Evolutionary conservation across 37 sponge, comb jelly and placozoan species (phyloP), one percentile per base, ranked within the genome.

Genomic region (Bolinopsis microptera): DNA sequence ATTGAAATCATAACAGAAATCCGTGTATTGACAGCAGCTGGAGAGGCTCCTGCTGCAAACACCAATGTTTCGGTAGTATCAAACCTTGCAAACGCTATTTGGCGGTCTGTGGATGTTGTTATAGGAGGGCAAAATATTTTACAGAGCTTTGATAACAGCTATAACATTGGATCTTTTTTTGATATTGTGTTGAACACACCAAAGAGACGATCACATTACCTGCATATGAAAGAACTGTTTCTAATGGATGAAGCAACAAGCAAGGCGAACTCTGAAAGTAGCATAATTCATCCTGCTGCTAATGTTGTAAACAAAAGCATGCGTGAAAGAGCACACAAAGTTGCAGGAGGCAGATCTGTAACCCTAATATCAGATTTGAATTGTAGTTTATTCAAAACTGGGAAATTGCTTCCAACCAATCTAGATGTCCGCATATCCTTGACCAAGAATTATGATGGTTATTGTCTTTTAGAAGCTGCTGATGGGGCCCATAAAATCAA

Each of bases 1-100:
- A 35, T 80, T 32, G 82, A 80, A 35, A 35, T 80, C 34, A 36
- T 80, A 36, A 80, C 82, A 2, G 37, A 80, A 80, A 32, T 80
- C 32, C 16, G 37, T 9, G 82, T 80, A 1, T 37, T 80, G 1
- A 80, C 82, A 34, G 38, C 36, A 32, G 82, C 36, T 36, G 37
- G 37, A 8, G 82, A 5, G 5, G 38, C 36, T 35, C 82, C 82
- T 32, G 82, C 2, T 34, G 37, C 35, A 13, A 80, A 80, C 16
- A 37, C 82, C 9, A 80, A 80, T 22, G 82, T 80, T 18, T 80
- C 82, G 2, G 38, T 35, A 16, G 82, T 35, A 3, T 35, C 82
- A 23, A 32, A 80, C 38, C 82, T 80, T n/a, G 75, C 28, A 5
- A 25, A 16, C n/a, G 28, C 28, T 26, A 26, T 72, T 8, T 72